Conservation (phyloP, 2,797 vertebrate species). For the Sebastiscus albofasciatus region DNA sequence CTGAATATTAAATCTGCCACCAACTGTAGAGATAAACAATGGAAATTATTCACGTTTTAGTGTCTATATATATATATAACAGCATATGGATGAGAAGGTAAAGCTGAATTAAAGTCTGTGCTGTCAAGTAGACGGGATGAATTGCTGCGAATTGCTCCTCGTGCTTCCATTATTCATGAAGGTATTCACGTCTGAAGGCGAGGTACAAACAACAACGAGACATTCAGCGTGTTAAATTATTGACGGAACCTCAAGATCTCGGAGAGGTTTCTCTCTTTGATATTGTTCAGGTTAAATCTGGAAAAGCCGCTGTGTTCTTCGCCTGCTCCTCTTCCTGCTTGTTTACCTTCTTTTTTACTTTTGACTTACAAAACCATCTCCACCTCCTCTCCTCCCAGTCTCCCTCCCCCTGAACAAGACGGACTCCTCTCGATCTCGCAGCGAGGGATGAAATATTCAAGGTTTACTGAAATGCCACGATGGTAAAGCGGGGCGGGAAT, state of each 20-base stretch:
- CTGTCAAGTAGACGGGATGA: constrained; percentile 38
- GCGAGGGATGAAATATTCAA: constrained; percentile 4
- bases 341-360: constrained; percentile 27
- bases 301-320: constrained; percentile 1
- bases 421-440: not conserved
- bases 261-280: constrained; percentile 41
- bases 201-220: constrained; percentile 51
- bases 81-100: not conserved
- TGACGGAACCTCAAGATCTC: constrained; percentile 44
- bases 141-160: constrained; percentile 31
- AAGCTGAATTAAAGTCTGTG: constrained; percentile 39
- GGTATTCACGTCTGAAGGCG: constrained; percentile 33
- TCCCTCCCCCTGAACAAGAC: not conserved
- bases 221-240: constrained; percentile 59
- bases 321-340: constrained; percentile 6
- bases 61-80: constrained; percentile 19
- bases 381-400: not conserved
- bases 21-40: constrained; percentile 8
- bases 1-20: constrained; percentile 12
- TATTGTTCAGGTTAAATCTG: constrained; percentile 47
- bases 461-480: constrained; percentile 7
- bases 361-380: constrained; percentile 19
- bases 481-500: not conserved
- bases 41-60: constrained; percentile 8
- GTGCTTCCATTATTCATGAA: constrained; percentile 66